Evolutionary conservation across 2,113 vertebrate genomes (phyloP).

Genomic region (Murina feae): DNA sequence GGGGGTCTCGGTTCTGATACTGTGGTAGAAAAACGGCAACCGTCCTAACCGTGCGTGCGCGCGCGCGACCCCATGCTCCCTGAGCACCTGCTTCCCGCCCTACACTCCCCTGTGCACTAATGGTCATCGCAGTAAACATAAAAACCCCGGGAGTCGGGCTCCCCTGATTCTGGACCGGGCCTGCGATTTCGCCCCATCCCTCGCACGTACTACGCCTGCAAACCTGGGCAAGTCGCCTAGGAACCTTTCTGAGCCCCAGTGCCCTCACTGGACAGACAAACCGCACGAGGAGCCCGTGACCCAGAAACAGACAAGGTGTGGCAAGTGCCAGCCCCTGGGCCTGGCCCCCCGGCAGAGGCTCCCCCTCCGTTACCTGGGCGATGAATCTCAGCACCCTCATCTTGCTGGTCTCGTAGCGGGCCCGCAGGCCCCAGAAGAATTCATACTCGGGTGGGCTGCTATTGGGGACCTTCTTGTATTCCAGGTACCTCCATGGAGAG

Average conservation of each 20-base stretch:
- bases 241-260: background rate
- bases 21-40: background rate
- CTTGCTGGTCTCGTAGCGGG: slow-evolving; percentile 84
- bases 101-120: rapidly evolving
- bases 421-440: slow-evolving; percentile 84
- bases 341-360: background rate
- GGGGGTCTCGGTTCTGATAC: slow-evolving; percentile 67
- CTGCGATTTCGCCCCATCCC: background rate
- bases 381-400: slow-evolving; percentile 84
- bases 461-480: slow-evolving; percentile 81
- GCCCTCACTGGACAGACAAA: background rate
- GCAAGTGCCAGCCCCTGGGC: background rate
- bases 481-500: slow-evolving; percentile 80
- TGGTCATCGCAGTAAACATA: rapidly evolving
- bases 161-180: background rate
- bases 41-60: background rate
- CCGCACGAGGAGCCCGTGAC: background rate
- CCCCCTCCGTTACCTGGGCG: slow-evolving; percentile 74
- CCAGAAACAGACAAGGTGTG: background rate
- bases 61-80: background rate
- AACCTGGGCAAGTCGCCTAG: background rate
- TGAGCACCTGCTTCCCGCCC: background rate
- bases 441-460: slow-evolving; percentile 81
- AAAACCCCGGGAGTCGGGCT: background rate
- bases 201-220: background rate